phyloP scores from a whole-genome alignment of 2,113 vertebrate genomes.

The Cyphomyrus plagiostoma region DNA sequence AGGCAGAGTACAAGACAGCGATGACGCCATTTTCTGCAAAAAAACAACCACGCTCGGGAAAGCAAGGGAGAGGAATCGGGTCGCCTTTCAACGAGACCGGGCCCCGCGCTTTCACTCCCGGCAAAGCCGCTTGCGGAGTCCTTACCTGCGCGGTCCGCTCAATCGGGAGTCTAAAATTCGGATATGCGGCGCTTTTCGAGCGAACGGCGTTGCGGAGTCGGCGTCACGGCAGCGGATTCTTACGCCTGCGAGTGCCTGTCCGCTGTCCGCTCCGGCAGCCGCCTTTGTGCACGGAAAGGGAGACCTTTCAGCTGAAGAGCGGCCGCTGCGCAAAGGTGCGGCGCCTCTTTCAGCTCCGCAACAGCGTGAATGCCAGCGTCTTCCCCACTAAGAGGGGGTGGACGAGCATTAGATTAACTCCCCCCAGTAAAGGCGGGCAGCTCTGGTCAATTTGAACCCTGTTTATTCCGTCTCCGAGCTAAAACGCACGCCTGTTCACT shows the following conservation, averaged over 20 bases:
- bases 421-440: conserved; percentile 19
- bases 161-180: conserved; percentile 5
- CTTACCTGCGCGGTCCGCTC: conserved; percentile 50
- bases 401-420: background rate
- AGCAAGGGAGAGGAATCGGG: conserved; percentile 48
- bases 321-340: conserved; percentile 72
- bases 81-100: conserved; percentile 34
- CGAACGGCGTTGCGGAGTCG: conserved; percentile 39
- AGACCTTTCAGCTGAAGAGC: conserved; percentile 53
- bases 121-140: conserved; percentile 36
- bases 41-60: conserved; percentile 62
- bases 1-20: conserved; percentile 62
- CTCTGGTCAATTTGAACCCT: conserved; percentile 22
- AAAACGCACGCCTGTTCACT: conserved; percentile 46
- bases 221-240: conserved; percentile 36
- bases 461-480: conserved; percentile 21
- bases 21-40: conserved; percentile 73
- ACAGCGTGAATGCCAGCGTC: conserved; percentile 28
- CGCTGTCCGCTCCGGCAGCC: conserved; percentile 56
- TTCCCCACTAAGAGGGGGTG: conserved; percentile 20
- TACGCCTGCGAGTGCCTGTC: conserved; percentile 56
- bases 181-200: conserved; percentile 28
- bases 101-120: conserved; percentile 23
- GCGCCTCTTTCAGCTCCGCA: conserved; percentile 37
- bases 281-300: conserved; percentile 68